Percentiles rank a stretch among this genome's conserved stretches.
phyloP scores from a whole-genome alignment of 1,140 invertebrate genomes.

The Artemia franciscana region DNA sequence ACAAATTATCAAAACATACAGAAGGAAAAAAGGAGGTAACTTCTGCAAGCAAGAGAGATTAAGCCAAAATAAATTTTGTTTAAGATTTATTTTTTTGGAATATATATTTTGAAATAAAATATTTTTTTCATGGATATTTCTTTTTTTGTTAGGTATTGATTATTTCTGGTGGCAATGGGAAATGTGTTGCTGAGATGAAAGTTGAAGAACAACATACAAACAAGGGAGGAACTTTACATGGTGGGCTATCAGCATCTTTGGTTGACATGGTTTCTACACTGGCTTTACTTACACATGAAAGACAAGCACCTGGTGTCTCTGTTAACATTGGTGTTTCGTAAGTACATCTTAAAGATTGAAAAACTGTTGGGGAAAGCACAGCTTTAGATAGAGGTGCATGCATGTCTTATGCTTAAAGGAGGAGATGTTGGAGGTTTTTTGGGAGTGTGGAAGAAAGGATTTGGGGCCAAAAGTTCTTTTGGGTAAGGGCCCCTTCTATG shows the following conservation, averaged over 20 bases:
- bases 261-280: conserved; percentile 60
- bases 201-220: conserved; percentile 54
- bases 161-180: conserved; percentile 36
- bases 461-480: no score
- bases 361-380: not conserved
- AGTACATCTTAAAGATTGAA: conserved; percentile 13
- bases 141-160: conserved; percentile 52
- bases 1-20: no score
- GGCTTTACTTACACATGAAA: conserved; percentile 35
- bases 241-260: conserved; percentile 53
- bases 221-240: conserved; percentile 45
- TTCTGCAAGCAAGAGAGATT: no score
- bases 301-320: conserved; percentile 35
- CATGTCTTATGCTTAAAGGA: not conserved
- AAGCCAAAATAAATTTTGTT: no score
- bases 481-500: no score
- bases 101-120: no score
- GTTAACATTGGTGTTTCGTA: conserved; percentile 46
- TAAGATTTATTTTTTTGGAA: no score
- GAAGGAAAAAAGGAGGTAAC: no score
- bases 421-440: no score
- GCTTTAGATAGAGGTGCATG: not conserved
- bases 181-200: conserved; percentile 44
- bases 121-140: no score
- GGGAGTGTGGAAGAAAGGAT: no score